Base-by-base conservation (phyloP, 1,140 invertebrate genomes). In the Orussus abietinus region DNA sequence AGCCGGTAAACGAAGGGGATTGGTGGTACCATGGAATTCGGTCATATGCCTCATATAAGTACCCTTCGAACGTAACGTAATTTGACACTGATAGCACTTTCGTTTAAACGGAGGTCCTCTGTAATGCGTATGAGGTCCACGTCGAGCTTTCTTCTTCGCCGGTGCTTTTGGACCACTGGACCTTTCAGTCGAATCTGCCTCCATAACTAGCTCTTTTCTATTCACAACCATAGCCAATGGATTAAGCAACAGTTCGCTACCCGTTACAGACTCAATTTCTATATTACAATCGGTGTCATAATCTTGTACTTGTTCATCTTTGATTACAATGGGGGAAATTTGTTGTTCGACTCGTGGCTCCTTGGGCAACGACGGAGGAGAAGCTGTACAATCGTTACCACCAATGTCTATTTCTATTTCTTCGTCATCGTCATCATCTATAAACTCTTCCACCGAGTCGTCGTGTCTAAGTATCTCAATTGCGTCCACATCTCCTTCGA, bases 141-240 rank as follows among this genome's bases (percentile, higher is more conserved):
- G 59, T 4, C 59, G 49, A 0, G 42, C 11, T 29, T 61, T 72
- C 21, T 57, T 66, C 17, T 55, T 64, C 3, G 35, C 20, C n/a
- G 11, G 15, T 9, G 6, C 5, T 36, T 5, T 28, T 6, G 0
- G 42, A 19, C 5, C 25, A 7, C 36, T 47, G 12, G 58, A 58
- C 17, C 66, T 66, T 32, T 67, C 57, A 0, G 66, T 69, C 3
- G 66, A 67, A 52, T 72, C 68, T 0, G 67, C 59, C 30, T 72
- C 70, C 51, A 64, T 60, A 0, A 61, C 33, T 9, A 49, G 49
- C 3, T 66, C 65, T 2, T 58, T 55, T 38, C 49, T 53, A 5
- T 31, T 33, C 6, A 5, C 25, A 21, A 13, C 48, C 4, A 44
- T 46, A 6, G 63, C 60, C 49, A 69, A 40, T 0, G 67, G 59